Base-by-base conservation (phyloP, 2,113 vertebrate genomes). In the Chloropsis hardwickii region DNA sequence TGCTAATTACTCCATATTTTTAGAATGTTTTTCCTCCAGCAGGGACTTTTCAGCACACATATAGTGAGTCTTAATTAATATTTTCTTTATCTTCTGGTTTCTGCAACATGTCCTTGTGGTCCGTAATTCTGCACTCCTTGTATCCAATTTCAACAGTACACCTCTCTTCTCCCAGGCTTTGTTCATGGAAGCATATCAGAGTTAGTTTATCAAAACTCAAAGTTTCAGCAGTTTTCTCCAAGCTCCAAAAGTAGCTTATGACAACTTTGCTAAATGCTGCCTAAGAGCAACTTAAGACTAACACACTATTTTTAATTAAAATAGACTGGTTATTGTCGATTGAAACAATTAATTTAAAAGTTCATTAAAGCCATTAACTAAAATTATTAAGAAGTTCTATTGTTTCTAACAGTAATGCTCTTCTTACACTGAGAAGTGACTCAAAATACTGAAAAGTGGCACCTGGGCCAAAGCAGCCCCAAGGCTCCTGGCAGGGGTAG, bases 11-110 rank as follows among this genome's bases (percentile, higher is more conserved):
- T 60, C 27, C 33, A 7, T 61, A 39, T 39, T 53, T 61, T 78
- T 39, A 37, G 12, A 45, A 33, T 45, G 12, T 23, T 78, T 69
- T 86, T 60, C 28, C 12, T 61, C 45, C 28, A 37, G 54, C 54
- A 23, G 39, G 27, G 62, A 28, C 22, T 60, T 67, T 18, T 11
- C 10, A 60, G 22, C 27, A 53, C 33, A 69, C 28, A 53, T 61
- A 24, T 8, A 69, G 14, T 0, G 0, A 61, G 8, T 20, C 14
- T 45, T 77, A 19, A 18, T 51, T 60, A 37, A 5, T 58, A 11
- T 67, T 50, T 50, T 42, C 44, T 60, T 60, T 45, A 39, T 53
- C 33, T 86, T 69, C 31, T 45, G 47, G 19, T 69, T 61, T 61
- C 64, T 61, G 54, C 56, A 78, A n/a, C 51, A 53, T n/a, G 12